A percentile compares a stretch with the other conserved stretches of the same genome.
These are phyloP conservation scores for Papilio protenor DNA, from an alignment of 2,888 invertebrate species.

Conservation along the genomic window DNA sequence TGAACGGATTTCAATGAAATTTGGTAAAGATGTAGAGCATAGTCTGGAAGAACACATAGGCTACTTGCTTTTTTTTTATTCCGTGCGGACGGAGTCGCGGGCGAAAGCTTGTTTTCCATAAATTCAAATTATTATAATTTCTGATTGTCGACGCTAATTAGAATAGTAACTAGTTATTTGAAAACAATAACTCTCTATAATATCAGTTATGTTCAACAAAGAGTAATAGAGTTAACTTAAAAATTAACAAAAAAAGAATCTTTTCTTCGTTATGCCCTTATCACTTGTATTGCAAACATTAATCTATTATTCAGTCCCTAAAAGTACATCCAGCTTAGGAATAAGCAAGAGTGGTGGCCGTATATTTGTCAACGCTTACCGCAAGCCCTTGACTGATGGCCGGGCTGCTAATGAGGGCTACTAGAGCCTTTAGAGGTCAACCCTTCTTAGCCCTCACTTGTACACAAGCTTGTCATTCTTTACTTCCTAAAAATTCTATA, in stretches of 20 bases:
- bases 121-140: no score
- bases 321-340: slow-evolving; percentile 29
- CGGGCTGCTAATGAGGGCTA: slow-evolving; percentile 31
- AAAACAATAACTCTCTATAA: no score
- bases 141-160: neutral
- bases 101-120: no score
- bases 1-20: no score
- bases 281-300: neutral
- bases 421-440: slow-evolving; percentile 30
- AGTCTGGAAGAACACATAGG: no score
- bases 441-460: slow-evolving; percentile 26
- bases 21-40: no score
- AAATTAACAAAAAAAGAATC: neutral
- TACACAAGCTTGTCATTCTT: slow-evolving; percentile 17
- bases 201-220: no score
- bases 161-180: neutral
- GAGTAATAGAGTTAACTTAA: no score
- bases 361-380: slow-evolving; percentile 40
- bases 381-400: slow-evolving; percentile 34
- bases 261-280: neutral
- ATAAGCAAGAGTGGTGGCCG: slow-evolving; percentile 35
- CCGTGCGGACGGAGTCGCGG: no score
- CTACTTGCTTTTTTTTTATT: no score
- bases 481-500: neutral
- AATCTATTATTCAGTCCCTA: slow-evolving; percentile 23